A percentile compares a stretch with the other conserved stretches of the same genome.
These are phyloP conservation scores for Coregonus ussuriensis DNA, from an alignment of 2,797 vertebrate species.

Conservation along the genomic window DNA sequence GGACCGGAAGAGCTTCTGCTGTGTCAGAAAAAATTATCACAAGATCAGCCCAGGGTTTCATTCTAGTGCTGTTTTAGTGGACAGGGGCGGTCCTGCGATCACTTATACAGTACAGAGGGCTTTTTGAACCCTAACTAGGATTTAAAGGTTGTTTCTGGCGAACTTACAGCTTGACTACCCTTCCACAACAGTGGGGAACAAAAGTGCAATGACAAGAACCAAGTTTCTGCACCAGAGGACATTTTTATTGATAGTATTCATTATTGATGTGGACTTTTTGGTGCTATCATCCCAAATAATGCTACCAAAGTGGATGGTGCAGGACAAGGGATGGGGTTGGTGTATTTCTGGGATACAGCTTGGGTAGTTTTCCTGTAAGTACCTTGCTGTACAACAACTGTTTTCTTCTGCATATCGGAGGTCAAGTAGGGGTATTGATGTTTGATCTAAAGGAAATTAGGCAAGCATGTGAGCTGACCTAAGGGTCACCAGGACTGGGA, in stretches of 20 bases:
- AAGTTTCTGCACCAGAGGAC: constrained; percentile 22
- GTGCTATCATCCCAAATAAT: constrained; percentile 14
- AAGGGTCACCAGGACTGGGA: too few relatives aligned
- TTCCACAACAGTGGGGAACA: background rate
- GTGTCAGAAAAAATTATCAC: background rate
- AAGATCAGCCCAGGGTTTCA: background rate
- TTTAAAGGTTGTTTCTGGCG: background rate
- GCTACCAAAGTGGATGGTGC: constrained; percentile 9
- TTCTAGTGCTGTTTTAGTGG: background rate
- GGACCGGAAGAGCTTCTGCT: background rate
- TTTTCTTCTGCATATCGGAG: too few relatives aligned
- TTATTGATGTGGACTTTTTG: constrained; percentile 30
- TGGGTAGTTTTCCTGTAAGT: background rate
- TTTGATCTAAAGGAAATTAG: too few relatives aligned
- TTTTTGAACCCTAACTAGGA: background rate
- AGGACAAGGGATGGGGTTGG: background rate
- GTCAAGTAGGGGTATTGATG: too few relatives aligned
- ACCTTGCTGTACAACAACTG: too few relatives aligned
- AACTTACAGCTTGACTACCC: background rate
- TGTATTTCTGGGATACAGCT: background rate
- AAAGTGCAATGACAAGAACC: background rate
- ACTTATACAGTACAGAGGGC: background rate
- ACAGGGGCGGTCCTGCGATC: background rate
- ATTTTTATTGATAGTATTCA: constrained; percentile 31
- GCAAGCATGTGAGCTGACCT: too few relatives aligned